Evolutionary conservation across 1,140 invertebrate genomes (phyloP).

Genomic region (Drosophila mayri): DNA sequence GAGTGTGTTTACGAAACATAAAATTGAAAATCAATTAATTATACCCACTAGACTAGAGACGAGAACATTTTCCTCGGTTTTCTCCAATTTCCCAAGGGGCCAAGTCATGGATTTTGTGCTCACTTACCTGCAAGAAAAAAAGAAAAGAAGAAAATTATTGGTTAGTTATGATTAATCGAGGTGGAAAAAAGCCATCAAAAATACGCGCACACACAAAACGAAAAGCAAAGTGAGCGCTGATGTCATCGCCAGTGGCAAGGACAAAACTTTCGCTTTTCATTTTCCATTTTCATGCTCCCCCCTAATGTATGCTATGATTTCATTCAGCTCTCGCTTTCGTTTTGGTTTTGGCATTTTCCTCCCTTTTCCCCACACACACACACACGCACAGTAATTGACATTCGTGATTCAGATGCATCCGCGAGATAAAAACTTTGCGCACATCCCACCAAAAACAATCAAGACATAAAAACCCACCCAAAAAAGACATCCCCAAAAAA

Average conservation of each 20-base stretch:
- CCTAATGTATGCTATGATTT: constrained; percentile 69
- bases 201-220: constrained; percentile 22
- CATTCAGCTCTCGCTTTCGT: background rate
- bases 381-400: constrained; percentile 66
- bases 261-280: constrained; percentile 73
- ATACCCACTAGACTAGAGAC: constrained; percentile 30
- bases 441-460: constrained; percentile 66
- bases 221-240: constrained; percentile 47
- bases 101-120: constrained; percentile 7
- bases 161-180: constrained; percentile 44
- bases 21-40: constrained; percentile 72
- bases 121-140: constrained; percentile 57
- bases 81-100: background rate
- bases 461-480: constrained; percentile 67
- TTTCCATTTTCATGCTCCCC: constrained; percentile 2
- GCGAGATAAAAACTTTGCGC: constrained; percentile 68
- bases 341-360: background rate
- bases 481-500: background rate
- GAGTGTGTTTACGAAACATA: constrained; percentile 36
- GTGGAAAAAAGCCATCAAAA: constrained; percentile 14
- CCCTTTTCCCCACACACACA: background rate
- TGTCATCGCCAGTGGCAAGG: constrained; percentile 70
- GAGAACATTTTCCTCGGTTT: constrained; percentile 16
- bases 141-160: constrained; percentile 4
- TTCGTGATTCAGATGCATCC: constrained; percentile 76